phyloP scores from a whole-genome alignment of 2,888 invertebrate species.

The Tenthredo scrophulariae region DNA sequence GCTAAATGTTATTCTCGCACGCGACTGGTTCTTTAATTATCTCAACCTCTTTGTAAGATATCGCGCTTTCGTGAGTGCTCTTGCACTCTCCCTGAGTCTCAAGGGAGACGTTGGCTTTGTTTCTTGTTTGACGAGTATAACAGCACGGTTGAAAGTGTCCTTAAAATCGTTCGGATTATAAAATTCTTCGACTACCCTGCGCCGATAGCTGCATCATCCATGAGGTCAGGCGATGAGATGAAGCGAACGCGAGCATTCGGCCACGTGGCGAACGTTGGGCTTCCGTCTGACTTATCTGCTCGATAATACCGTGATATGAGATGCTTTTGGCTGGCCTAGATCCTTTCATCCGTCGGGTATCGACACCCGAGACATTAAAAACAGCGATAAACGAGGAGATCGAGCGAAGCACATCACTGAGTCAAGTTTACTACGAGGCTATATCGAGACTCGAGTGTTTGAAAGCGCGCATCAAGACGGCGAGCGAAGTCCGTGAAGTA shows the following conservation, averaged over 20 bases:
- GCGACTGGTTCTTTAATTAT: slow-evolving; percentile 53
- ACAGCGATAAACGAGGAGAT: slow-evolving; percentile 29
- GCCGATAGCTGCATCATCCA: not conserved
- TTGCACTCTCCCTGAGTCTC: slow-evolving; percentile 30
- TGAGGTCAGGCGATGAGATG: slow-evolving; percentile 28
- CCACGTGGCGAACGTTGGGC: slow-evolving; percentile 68
- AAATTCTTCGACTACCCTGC: not conserved
- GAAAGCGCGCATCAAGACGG: not conserved
- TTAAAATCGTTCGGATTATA: slow-evolving; percentile 14
- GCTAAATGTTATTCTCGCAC: slow-evolving; percentile 52
- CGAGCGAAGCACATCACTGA: slow-evolving; percentile 30
- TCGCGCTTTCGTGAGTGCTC: slow-evolving; percentile 49
- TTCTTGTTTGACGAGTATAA: slow-evolving; percentile 16
- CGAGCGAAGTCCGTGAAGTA: slow-evolving; percentile 25
- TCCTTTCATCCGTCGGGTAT: slow-evolving; percentile 43
- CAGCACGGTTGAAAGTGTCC: slow-evolving; percentile 15
- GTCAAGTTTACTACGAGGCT: slow-evolving; percentile 26
- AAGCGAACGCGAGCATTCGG: slow-evolving; percentile 44
- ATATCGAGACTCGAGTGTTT: slow-evolving; percentile 48
- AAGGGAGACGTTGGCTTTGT: slow-evolving; percentile 37
- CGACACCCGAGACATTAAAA: slow-evolving; percentile 50
- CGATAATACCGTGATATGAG: slow-evolving; percentile 74
- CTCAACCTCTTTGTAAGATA: slow-evolving; percentile 51
- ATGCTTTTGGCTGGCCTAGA: slow-evolving; percentile 61
- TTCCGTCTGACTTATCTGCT: slow-evolving; percentile 72